Base-by-base conservation (phyloP, 2,113 vertebrate species). In the Ranitomeya imitator region DNA sequence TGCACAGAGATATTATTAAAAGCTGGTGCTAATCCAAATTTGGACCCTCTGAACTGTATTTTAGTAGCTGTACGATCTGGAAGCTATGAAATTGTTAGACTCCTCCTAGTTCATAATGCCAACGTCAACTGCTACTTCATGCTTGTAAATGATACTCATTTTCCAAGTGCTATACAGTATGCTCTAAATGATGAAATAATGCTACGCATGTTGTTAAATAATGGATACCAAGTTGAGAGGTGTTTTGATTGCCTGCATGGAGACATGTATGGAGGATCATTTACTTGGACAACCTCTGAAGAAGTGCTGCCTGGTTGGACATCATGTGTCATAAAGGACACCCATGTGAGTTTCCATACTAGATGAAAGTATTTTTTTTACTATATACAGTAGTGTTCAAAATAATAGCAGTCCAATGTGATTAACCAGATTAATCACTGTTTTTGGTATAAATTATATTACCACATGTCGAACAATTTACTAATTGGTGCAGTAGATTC, bases 91-190 rank as follows among this genome's bases (percentile, higher is more conserved):
- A 94, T 97, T 0, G 96, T 96, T 84, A 91, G 93, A 88, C 83
- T 97, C 90, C 96, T 98, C 5, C 93, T 98, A 7, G 93, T 90
- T 4, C 93, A 94, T 0, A 94, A 94, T 78, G 96, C 97, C 0
- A 93, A 97, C 0, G 96, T 97, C 85, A 98, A 97, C 90, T 96
- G 95, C 88, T 97, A 95, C 90, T 99, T 98, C 85, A 96, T 94
- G 79, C 92, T 92, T 31, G 94, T 98, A 82, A 97, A 93, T 54
- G 95, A 99, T 87, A 97, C 94, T 0, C 93, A 92, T 81, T 98
- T 98, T 73, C 96, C 96, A 90, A 97, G 96, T 0, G 96, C 96
- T 69, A 94, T 97, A 90, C 97, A 97, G 89, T 98, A 98, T 67
- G 96, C 96, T 76, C 91, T 98, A 19, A 96, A 94, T 23, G 96